Base-by-base conservation (phyloP, 2,113 vertebrate species). In the Pungitius pungitius region DNA sequence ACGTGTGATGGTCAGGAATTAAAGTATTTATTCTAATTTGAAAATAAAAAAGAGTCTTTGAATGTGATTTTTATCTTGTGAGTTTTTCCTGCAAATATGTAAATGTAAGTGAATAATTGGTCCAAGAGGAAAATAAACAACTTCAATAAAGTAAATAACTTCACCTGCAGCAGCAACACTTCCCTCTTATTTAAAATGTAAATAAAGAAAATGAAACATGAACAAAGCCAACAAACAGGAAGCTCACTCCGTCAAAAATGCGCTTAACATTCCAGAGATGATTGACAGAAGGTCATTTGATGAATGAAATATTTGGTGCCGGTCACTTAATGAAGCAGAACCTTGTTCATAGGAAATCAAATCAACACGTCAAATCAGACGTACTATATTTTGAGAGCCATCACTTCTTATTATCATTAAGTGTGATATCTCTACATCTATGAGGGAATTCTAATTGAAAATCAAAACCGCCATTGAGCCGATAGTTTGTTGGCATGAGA, bases 401-500 rank as follows among this genome's bases (percentile, higher is more conserved):
- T 90, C 80, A 85, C 61, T 83, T 85, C 79, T 78, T 73, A 83
- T 90, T 85, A 87, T 80, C 77, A 70, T 87, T 68, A 80, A 66
- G 61, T 45, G 54, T 57, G 57, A 76, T 88, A 91, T 92, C 91
- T 80, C 80, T 18, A 70, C 77, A 92, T 92, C 89, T 85, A 77
- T 18, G 45, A 78, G 76, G 74, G 85, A 77, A 86, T 82, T 88
- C 81, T 88, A 72, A 90, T 90, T 83, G 86, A 85, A 89, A 89
- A 91, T 88, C 75, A 89, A 92, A 92, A 86, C 75, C 83, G 64
- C 78, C 66, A 72, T 86, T 90, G 90, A 91, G 83, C 81, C 56
- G 64, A 74, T 75, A 83, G 91, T 90, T 90, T 85, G 87, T 90
- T 94, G 92, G 91, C 94, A 64, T 56, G 65, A 81, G 78, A 80